Evolutionary conservation across 2,888 invertebrate genomes (phyloP), one percentile per base, ranked within the genome.

Genomic region (Lasioglossum oenotherae): DNA sequence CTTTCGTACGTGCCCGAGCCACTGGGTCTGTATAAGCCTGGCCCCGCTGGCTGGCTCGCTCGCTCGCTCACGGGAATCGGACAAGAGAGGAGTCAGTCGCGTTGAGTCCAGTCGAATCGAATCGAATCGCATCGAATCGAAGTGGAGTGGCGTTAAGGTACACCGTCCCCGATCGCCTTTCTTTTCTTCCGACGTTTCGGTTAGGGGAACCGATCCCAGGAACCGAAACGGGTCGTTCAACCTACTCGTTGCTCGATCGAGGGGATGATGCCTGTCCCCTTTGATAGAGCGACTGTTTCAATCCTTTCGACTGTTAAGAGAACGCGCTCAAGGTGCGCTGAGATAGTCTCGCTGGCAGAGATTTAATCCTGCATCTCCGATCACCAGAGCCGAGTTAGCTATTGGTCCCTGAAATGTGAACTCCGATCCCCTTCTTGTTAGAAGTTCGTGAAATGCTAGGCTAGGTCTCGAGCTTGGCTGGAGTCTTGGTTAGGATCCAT

Each of bases 1-100:
- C 89, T 91, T 91, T 89, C 90, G 92, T 92, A 89, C 89, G 87
- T 86, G 85, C 87, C 81, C 86, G 81, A 64, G 86, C 74, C 71
- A 46, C 14, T 71, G 64, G 46, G 23, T 2, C 23, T 35, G 27
- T 53, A n/a, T n/a, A 53, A 53, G 53, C 23, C 23, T 53, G n/a
- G 53, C 53, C 53, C 44, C 44, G 44, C 44, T 44, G 12, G 19
- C 19, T 49, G 6, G 53, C 23, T 53, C 53, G 23, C 60, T 83
- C 71, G 69, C 73, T 53, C 53, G 23, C 60, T 83, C 71, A 60
- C 73, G 64, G 67, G 76, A 78, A 73, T 80, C 73, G 73, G 71
- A 60, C 78, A 74, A 72, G 84, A 69, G 69, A 38, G 38, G 84
- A 80, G 44, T 81, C 81, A 74, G 27, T 60, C 27, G 60, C 60